Percentiles rank a stretch among this genome's conserved stretches.
phyloP scores from a whole-genome alignment of 2,113 vertebrate genomes.

The Eretmochelys imbricata region DNA sequence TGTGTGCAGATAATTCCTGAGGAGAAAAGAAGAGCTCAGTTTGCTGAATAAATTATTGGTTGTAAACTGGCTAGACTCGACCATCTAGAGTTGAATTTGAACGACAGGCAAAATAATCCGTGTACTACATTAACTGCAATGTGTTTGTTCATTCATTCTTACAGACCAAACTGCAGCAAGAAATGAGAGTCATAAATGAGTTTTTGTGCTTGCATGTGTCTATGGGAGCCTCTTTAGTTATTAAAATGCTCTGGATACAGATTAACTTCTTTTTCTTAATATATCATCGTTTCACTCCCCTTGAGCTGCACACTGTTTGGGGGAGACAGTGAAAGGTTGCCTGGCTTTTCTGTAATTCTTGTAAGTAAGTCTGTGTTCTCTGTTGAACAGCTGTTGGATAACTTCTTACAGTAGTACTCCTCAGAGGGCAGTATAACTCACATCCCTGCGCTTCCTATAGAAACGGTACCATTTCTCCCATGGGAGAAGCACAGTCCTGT shows the following conservation, averaged over 20 bases:
- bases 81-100: background rate
- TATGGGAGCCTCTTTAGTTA: background rate
- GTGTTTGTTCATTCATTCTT: background rate
- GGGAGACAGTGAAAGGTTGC: background rate
- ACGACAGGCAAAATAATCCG: accelerated
- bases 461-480: accelerated
- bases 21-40: accelerated
- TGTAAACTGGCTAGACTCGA: background rate
- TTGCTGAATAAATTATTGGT: background rate
- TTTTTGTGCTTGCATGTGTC: background rate
- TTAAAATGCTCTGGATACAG: background rate
- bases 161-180: background rate
- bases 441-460: background rate
- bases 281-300: background rate
- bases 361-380: background rate
- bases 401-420: background rate
- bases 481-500: accelerated
- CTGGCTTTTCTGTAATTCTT: background rate
- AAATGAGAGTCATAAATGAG: background rate
- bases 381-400: background rate
- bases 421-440: accelerated
- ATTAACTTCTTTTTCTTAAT: background rate
- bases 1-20: background rate
- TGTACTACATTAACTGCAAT: background rate
- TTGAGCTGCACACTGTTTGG: accelerated